These are phyloP conservation scores for Naso thynnoides DNA, from an alignment of 2,797 vertebrate species.

Conservation along the genomic window DNA sequence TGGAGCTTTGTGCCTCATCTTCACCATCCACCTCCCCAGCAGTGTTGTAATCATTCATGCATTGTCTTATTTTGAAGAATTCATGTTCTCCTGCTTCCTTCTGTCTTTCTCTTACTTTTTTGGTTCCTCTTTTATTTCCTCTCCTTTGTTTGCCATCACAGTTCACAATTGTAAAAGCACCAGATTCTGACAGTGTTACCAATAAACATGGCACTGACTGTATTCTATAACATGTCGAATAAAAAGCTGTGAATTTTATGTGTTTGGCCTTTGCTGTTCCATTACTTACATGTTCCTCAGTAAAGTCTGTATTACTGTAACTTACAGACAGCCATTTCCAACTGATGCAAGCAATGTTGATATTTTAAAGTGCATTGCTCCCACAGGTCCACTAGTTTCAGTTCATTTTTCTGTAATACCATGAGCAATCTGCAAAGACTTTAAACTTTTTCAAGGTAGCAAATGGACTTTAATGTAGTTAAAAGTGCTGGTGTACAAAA, in stretches of 20 bases:
- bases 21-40: conserved; percentile 16
- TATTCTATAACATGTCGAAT: conserved; percentile 32
- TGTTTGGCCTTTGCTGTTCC: conserved; percentile 1
- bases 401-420: background rate
- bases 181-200: background rate
- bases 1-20: conserved; percentile 41
- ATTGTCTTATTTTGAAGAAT: conserved; percentile 42
- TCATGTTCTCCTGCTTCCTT: conserved; percentile 23
- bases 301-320: background rate
- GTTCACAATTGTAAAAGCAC: conserved; percentile 11
- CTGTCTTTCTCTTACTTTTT: conserved; percentile 5
- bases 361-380: no score
- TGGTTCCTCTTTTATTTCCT: conserved; percentile 4
- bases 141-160: conserved; percentile 11
- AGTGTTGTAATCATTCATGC: conserved; percentile 31
- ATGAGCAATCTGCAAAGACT: background rate
- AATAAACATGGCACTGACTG: conserved; percentile 26
- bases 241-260: conserved; percentile 22
- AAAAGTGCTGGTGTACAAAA: background rate
- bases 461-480: background rate
- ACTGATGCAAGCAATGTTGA: background rate
- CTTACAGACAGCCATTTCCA: background rate
- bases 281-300: background rate
- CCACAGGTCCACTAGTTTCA: background rate
- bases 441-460: background rate